Evolutionary conservation across 2,797 vertebrate genomes (phyloP), one percentile per base, ranked within the genome.

Genomic region (Fringilla coelebs): DNA sequence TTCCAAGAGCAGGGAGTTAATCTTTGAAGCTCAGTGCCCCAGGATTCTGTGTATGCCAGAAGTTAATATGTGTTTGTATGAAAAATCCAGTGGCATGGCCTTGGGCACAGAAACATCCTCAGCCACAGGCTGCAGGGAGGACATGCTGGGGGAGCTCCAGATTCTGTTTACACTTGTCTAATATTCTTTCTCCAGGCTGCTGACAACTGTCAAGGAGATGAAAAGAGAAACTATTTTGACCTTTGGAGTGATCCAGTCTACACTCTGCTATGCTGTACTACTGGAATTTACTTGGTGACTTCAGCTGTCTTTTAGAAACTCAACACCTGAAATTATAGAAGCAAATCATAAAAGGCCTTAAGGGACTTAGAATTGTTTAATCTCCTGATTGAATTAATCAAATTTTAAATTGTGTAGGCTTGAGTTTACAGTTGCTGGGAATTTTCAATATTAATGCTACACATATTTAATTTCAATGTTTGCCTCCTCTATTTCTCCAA

Each of bases 101-200:
- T 52, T 52, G 61, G 82, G 67, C 72, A 79, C 63, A 88, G 67
- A 65, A 72, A 77, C 2, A 7, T 57, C 36, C 57, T 43, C 61
- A 76, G 66, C n/a, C 48, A 76, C 41, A 71, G 40, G 29, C 52
- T 77, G 84, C 40, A 51, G 38, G 25, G 34, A 77, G 17, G 49
- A 67, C 14, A 17, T 0, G 0, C 1, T 0, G 4, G 3, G 5
- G 17, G 16, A 78, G 45, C 3, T 52, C 18, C 9, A 15, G 13
- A 51, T 26, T 16, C 43, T 73, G 48, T 36, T 89, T 54, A 51
- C 17, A 48, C 18, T 52, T 46, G 26, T 68, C 48, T 71, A 87
- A 80, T n/a, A 51, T 7, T 60, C 46, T 67, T 89, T 91, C 78
- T 83, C 24, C 48, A 63, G 57, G 38, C 49, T 65, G 26, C 14